A percentile compares a stretch with the other conserved stretches of the same genome.
Evolutionary conservation across 2,888 invertebrate genomes (phyloP).

Genomic region (Caenorhabditis sp.): DNA sequence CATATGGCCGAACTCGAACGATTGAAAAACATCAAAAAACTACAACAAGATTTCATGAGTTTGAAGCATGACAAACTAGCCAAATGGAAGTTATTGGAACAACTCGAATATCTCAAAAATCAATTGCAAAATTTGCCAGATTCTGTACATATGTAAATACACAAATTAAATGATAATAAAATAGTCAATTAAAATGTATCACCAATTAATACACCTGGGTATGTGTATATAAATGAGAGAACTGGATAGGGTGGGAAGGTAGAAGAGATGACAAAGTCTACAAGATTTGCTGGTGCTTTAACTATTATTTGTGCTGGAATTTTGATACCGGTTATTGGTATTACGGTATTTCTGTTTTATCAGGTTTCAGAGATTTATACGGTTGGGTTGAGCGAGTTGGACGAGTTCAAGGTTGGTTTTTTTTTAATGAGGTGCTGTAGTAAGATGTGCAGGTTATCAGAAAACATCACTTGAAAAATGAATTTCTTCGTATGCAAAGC

Average conservation of each 20-base stretch:
- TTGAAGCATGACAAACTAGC: neutral
- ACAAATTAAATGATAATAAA: conserved; percentile 14
- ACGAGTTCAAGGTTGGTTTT: conserved; percentile 30
- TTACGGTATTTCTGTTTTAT: conserved; percentile 27
- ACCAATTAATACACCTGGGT: conserved; percentile 6
- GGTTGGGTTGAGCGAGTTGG: conserved; percentile 30
- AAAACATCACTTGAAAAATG: no score
- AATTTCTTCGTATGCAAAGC: no score
- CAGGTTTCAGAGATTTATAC: conserved; percentile 31
- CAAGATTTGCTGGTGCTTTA: conserved; percentile 16
- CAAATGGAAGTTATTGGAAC: neutral
- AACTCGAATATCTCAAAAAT: neutral
- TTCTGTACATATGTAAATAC: neutral
- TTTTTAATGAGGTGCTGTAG: neutral
- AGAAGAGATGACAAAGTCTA: conserved; percentile 25
- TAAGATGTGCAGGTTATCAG: no score
- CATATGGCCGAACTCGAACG: conserved; percentile 12
- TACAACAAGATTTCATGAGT: neutral
- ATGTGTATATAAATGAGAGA: neutral
- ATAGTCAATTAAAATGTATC: conserved; percentile 12
- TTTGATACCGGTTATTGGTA: conserved; percentile 28
- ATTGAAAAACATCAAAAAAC: neutral
- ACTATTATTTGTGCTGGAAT: conserved; percentile 24
- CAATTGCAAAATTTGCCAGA: neutral
- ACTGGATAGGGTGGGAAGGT: conserved; percentile 2